A percentile compares a stretch with the other conserved stretches of the same genome.
phyloP scores from a whole-genome alignment of 2,888 invertebrate genomes.

The Platycnemis pennipes region DNA sequence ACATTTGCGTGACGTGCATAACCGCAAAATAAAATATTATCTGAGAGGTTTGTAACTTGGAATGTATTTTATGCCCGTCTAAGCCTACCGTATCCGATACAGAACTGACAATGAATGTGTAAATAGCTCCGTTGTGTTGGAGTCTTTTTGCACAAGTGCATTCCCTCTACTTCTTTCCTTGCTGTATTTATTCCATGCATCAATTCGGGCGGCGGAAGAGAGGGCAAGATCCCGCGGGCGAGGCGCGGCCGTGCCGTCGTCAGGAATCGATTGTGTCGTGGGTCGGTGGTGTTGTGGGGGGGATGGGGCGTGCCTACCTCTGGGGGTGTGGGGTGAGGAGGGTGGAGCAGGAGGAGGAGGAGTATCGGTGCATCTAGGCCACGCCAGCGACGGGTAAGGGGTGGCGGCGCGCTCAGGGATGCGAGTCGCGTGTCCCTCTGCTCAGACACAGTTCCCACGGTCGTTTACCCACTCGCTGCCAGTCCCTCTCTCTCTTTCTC shows the following conservation, averaged over 20 bases:
- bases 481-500: too few species aligned
- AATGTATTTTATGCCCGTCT: too few species aligned
- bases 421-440: slow-evolving; percentile 47
- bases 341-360: neutral
- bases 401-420: slow-evolving; percentile 14
- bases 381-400: neutral
- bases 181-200: neutral
- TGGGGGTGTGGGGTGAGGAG: neutral
- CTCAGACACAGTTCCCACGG: slow-evolving; percentile 52
- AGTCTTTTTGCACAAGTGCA: too few species aligned
- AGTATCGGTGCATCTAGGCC: neutral
- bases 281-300: neutral
- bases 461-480: neutral
- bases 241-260: neutral
- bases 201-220: neutral
- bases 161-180: too few species aligned
- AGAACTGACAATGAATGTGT: too few species aligned
- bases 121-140: too few species aligned
- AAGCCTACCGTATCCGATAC: too few species aligned
- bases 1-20: too few species aligned
- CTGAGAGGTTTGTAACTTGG: too few species aligned
- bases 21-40: too few species aligned
- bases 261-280: neutral
- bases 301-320: too few species aligned
- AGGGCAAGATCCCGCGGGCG: neutral